A percentile compares a stretch with the other conserved stretches of the same genome.
Evolutionary conservation across 2,888 invertebrate species (phyloP).

Genomic region (Nematopogon swammerdamellus): DNA sequence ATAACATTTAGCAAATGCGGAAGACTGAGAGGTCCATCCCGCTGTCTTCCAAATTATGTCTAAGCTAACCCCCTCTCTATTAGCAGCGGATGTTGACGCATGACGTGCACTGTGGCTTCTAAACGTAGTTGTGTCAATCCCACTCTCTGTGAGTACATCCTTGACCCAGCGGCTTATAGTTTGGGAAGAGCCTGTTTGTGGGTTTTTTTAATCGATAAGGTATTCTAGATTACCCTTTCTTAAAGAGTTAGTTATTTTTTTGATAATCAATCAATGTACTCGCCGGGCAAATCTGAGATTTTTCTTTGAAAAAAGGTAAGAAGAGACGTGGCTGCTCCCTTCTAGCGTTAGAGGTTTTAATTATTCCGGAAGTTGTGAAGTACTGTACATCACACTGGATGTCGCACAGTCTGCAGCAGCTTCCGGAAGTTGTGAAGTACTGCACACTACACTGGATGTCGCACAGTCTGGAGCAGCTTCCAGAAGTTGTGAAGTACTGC

Average conservation of each 20-base stretch:
- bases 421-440: too few relatives aligned
- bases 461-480: background rate
- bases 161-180: background rate
- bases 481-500: too few relatives aligned
- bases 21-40: background rate
- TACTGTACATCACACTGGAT: too few relatives aligned
- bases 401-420: too few relatives aligned
- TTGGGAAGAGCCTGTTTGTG: background rate
- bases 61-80: background rate
- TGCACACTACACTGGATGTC: too few relatives aligned
- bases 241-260: background rate
- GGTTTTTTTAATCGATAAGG: background rate
- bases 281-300: conserved; percentile 1
- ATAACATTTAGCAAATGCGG: background rate
- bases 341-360: conserved; percentile 1
- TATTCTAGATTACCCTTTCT: background rate
- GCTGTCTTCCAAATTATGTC: background rate
- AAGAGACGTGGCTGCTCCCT: background rate
- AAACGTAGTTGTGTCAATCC: background rate
- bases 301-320: conserved; percentile 3
- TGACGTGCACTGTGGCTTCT: conserved; percentile 1
- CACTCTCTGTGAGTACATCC: background rate
- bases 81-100: conserved; percentile 1
- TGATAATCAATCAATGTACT: background rate
- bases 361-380: background rate